phyloP scores from a whole-genome alignment of 1,140 invertebrate genomes.

The Apis mellifera region DNA sequence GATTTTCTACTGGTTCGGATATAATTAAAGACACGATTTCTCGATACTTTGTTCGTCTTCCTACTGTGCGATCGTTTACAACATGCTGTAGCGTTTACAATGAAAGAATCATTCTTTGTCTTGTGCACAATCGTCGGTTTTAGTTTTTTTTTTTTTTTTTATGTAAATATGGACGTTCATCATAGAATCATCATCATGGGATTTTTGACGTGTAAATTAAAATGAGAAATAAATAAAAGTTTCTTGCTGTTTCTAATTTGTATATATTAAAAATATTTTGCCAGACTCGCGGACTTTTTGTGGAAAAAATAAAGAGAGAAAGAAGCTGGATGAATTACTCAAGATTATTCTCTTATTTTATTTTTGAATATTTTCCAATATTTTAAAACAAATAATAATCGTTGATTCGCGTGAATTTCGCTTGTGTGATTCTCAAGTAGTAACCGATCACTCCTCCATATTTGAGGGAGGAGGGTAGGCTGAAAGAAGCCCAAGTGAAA shows the following conservation, averaged over 20 bases:
- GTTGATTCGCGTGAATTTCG: slow-evolving; percentile 25
- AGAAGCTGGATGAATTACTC: slow-evolving; percentile 6
- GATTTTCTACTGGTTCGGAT: not conserved
- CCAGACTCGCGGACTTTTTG: not conserved
- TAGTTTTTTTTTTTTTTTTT: not conserved
- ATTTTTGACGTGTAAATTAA: not conserved
- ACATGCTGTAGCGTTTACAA: not conserved
- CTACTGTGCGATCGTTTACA: not conserved
- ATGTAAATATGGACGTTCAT: slow-evolving; percentile 22
- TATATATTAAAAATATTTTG: slow-evolving; percentile 17
- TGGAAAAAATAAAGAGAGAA: not conserved
- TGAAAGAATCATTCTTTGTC: slow-evolving; percentile 14
- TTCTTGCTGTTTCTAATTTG: no score
- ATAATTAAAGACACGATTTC: not conserved
- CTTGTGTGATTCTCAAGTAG: slow-evolving; percentile 11
- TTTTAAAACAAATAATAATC: not conserved
- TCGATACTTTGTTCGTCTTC: not conserved
- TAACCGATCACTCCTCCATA: not conserved
- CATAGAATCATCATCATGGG: not conserved
- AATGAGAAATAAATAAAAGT: not conserved
- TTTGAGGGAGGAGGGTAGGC: slow-evolving; percentile 27
- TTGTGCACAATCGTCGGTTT: not conserved
- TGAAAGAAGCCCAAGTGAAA: slow-evolving; percentile 5
- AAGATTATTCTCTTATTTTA: not conserved
- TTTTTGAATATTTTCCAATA: not conserved